Conservation (phyloP, 2,888 invertebrate species). For the Hoplodrina blanda region DNA sequence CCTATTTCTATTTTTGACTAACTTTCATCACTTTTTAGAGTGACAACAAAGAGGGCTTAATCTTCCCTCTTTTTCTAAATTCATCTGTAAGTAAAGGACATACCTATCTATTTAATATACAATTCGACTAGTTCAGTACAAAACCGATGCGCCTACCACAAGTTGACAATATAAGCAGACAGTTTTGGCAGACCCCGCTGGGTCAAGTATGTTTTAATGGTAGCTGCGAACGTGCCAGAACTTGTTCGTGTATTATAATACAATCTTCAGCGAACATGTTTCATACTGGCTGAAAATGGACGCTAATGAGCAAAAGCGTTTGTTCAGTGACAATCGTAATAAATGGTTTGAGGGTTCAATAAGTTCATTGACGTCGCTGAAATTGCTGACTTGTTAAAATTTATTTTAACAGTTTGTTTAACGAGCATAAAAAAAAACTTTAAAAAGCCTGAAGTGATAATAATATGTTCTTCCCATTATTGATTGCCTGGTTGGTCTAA, state of each 20-base stretch:
- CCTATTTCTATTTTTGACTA: too few relatives aligned
- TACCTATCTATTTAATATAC: constrained; percentile 5
- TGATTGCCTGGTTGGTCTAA: too few relatives aligned
- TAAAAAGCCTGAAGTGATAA: too few relatives aligned
- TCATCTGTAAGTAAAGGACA: not conserved
- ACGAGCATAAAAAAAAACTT: too few relatives aligned
- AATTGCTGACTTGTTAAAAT: not conserved
- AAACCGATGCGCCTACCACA: constrained; percentile 16
- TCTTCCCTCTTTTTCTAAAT: not conserved
- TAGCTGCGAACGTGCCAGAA: constrained; percentile 38
- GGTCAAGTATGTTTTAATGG: constrained; percentile 51
- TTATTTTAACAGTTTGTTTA: not conserved
- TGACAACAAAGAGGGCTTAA: too few relatives aligned
- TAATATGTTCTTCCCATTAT: too few relatives aligned
- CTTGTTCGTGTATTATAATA: constrained; percentile 41
- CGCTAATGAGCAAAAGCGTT: not conserved
- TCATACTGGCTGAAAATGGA: constrained; percentile 16
- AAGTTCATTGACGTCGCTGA: not conserved
- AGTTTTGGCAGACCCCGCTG: constrained; percentile 39
- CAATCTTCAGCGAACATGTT: constrained; percentile 31
- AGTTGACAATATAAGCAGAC: constrained; percentile 30
- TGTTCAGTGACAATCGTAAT: not conserved
- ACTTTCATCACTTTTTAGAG: too few relatives aligned
- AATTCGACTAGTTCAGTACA: not conserved
- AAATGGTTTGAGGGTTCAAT: not conserved